A percentile compares a stretch with the other conserved stretches of the same genome.
Conservation (phyloP, 2,888 invertebrate species). For the Danaus chrysippus region DNA sequence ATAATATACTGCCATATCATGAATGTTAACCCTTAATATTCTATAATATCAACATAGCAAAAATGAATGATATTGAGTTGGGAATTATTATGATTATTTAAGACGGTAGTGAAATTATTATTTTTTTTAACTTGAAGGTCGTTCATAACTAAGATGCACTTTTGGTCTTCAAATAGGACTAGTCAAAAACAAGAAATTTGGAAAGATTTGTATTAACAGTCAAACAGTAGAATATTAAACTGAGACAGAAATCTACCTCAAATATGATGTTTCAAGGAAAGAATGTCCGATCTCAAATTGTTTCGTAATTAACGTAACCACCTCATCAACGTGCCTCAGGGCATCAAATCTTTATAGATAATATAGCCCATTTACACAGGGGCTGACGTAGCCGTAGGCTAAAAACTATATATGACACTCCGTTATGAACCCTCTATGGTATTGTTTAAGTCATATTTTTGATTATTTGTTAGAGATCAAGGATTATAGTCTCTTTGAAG, state of each 20-base stretch:
- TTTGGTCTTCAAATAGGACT: too few species aligned
- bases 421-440: constrained; percentile 33
- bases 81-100: too few species aligned
- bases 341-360: constrained; percentile 39
- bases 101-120: too few species aligned
- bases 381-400: constrained; percentile 39
- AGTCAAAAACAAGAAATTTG: too few species aligned
- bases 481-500: constrained; percentile 69
- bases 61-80: too few species aligned
- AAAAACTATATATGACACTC: constrained; percentile 24
- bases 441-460: constrained; percentile 26
- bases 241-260: not conserved
- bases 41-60: too few species aligned
- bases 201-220: too few species aligned
- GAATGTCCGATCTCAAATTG: constrained; percentile 30
- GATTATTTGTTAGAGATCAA: constrained; percentile 24
- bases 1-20: not conserved
- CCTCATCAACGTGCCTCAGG: constrained; percentile 39
- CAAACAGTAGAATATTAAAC: too few species aligned
- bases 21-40: too few species aligned
- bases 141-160: too few species aligned
- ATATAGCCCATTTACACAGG: constrained; percentile 41
- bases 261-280: constrained; percentile 10
- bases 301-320: constrained; percentile 43
- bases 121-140: too few species aligned